A percentile compares a stretch with the other conserved stretches of the same genome.
phyloP scores from a whole-genome alignment of 92 coral and sea anemone species.

The Porites evermanni region DNA sequence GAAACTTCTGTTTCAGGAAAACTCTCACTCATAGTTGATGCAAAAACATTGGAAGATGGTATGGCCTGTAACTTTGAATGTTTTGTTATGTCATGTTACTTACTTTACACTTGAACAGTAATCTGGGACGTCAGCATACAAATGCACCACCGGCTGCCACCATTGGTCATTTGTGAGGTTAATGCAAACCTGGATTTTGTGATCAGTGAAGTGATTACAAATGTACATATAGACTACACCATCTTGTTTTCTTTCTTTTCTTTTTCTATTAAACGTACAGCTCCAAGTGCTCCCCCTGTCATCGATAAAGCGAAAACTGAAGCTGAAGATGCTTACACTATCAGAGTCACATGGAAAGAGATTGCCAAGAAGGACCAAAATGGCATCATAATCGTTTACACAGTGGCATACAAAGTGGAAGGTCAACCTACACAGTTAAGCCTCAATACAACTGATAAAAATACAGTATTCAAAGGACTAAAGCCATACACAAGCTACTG shows the following conservation, averaged over 20 bases:
- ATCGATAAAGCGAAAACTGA: constrained; percentile 13
- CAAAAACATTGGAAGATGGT: constrained; percentile 71
- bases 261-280: constrained; percentile 8
- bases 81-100: no score
- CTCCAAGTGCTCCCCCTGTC: constrained; percentile 55
- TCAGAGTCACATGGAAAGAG: constrained; percentile 61
- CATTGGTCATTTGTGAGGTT: no score
- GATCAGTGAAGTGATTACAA: no score
- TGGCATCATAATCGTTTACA: constrained; percentile 65
- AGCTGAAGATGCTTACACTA: constrained; percentile 73
- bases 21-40: constrained; percentile 44
- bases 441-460: constrained; percentile 35
- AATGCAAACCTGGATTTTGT: no score
- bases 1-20: constrained; percentile 69
- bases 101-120: no score
- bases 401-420: constrained; percentile 42
- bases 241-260: no score
- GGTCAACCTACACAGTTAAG: not conserved
- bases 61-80: not conserved
- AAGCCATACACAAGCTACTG: constrained; percentile 64
- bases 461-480: constrained; percentile 34
- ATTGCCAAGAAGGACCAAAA: constrained; percentile 39
- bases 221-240: no score
- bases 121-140: no score
- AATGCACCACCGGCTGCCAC: no score